Percentiles rank a stretch among this genome's conserved stretches.
Conservation (phyloP, 1,140 invertebrate genomes). For the Portunus trituberculatus region DNA sequence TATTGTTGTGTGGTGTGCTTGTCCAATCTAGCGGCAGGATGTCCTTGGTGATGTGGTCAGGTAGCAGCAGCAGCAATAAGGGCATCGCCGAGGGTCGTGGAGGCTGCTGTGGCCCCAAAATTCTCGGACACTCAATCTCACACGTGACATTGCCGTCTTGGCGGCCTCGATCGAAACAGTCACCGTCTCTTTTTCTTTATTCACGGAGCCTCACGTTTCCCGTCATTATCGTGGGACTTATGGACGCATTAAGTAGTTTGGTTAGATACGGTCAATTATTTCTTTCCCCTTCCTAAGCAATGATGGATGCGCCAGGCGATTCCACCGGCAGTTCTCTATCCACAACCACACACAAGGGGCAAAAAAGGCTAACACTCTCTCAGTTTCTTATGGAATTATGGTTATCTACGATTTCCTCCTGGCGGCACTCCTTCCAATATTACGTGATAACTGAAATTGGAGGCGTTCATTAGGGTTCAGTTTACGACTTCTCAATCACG, state of each 20-base stretch:
- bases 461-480: slow-evolving; percentile 54
- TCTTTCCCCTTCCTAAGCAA: neutral
- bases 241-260: slow-evolving; percentile 53
- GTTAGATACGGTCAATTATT: slow-evolving; percentile 54
- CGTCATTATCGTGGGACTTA: slow-evolving; percentile 45
- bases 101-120: neutral
- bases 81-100: neutral
- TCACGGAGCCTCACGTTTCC: slow-evolving; percentile 54
- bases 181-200: slow-evolving; percentile 20
- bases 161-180: neutral
- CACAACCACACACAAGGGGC: neutral
- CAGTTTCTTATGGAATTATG: slow-evolving; percentile 25
- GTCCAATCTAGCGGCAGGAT: neutral
- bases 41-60: neutral
- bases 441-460: slow-evolving; percentile 69
- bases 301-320: neutral
- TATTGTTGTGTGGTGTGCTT: neutral
- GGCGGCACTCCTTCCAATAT: slow-evolving; percentile 53
- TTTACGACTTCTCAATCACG: slow-evolving; percentile 65
- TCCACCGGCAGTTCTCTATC: slow-evolving; percentile 31
- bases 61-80: neutral
- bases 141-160: neutral
- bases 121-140: neutral
- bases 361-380: neutral
- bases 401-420: slow-evolving; percentile 60